phyloP scores from a whole-genome alignment of 1,140 invertebrate species.

The Procambarus virginalis region DNA sequence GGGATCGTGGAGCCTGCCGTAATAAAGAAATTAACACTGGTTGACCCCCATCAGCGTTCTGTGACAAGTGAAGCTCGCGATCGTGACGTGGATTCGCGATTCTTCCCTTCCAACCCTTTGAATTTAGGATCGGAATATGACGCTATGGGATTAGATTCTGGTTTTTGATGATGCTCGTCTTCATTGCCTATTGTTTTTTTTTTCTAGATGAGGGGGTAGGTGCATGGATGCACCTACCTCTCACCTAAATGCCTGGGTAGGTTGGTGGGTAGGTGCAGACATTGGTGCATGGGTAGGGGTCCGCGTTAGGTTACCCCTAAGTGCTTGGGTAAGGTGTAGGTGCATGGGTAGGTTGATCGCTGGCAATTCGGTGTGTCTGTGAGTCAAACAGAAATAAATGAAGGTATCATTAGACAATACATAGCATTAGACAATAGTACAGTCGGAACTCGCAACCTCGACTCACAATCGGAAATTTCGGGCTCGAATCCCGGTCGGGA shows the following conservation, averaged over 20 bases:
- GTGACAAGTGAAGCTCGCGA: constrained; percentile 12
- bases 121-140: constrained; percentile 20
- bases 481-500: too few species aligned
- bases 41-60: constrained; percentile 26
- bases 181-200: constrained; percentile 17
- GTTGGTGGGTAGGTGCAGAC: too few species aligned
- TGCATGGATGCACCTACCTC: background rate
- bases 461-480: too few species aligned
- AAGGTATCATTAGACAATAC: too few species aligned
- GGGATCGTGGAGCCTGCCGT: background rate
- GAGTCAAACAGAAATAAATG: too few species aligned
- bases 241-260: too few species aligned
- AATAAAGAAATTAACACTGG: constrained; percentile 26
- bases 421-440: too few species aligned
- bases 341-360: background rate
- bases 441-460: too few species aligned
- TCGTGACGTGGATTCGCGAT: constrained; percentile 26
- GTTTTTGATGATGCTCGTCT: background rate
- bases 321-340: background rate
- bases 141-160: background rate
- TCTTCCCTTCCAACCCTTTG: background rate
- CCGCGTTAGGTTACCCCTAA: too few species aligned
- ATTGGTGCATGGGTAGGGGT: too few species aligned
- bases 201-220: background rate
- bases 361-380: background rate